Evolutionary conservation across 2,113 vertebrate genomes (phyloP).

Genomic region (Hippocampus abdominalis): DNA sequence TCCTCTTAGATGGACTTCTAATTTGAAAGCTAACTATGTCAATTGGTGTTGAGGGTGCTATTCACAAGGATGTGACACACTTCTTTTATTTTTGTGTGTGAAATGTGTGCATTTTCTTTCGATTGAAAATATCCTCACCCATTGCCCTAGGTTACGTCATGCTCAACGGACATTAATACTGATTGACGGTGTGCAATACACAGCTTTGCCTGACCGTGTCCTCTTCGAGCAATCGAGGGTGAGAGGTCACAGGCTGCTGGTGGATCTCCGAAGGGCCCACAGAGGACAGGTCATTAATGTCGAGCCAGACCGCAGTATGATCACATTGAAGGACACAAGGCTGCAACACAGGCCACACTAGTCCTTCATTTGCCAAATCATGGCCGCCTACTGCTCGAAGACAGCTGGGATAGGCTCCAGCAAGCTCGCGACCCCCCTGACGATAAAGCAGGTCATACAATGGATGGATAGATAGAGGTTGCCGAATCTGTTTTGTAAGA

Average conservation of each 20-base stretch:
- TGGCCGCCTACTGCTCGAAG: background rate
- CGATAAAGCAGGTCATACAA: no score
- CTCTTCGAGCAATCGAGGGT: constrained; percentile 23
- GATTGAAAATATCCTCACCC: constrained; percentile 27
- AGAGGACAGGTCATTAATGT: constrained; percentile 57
- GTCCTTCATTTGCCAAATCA: constrained; percentile 20
- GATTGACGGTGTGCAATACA: constrained; percentile 27
- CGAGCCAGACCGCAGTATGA: constrained; percentile 52
- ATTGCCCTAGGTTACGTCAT: constrained; percentile 45
- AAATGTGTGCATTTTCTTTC: constrained; percentile 15
- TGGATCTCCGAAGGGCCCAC: constrained; percentile 50
- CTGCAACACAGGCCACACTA: constrained; percentile 4
- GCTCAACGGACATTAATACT: constrained; percentile 48
- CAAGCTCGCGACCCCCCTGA: no score
- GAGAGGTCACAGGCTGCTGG: constrained; percentile 50
- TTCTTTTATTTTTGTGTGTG: background rate
- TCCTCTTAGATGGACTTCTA: constrained; percentile 11
- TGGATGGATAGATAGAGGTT: no score
- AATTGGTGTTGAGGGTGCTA: constrained; percentile 13
- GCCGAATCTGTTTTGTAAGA: background rate
- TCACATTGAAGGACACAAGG: constrained; percentile 36
- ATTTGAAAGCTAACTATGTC: constrained; percentile 23
- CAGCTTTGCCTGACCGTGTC: constrained; percentile 29
- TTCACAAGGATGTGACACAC: background rate
- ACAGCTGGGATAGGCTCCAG: no score